phyloP scores from a whole-genome alignment of 1,140 invertebrate species.

The Aphidius gifuensis region DNA sequence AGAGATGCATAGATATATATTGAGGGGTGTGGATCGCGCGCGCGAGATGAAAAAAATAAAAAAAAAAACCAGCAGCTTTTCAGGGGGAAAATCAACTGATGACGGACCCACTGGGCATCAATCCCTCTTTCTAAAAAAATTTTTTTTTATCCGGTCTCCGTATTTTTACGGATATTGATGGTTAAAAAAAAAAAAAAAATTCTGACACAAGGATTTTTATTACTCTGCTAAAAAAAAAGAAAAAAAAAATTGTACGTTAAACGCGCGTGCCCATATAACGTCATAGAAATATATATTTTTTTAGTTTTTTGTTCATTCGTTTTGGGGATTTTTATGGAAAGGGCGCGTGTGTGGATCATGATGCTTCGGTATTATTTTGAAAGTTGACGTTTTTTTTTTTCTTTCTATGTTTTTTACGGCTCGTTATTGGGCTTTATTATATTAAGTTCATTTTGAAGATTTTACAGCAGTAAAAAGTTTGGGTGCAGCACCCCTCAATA shows the following conservation, averaged over 20 bases:
- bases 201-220: constrained; percentile 28
- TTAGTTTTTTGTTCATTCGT: constrained; percentile 17
- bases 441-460: too few relatives aligned
- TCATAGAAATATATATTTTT: constrained; percentile 18
- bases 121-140: constrained; percentile 7
- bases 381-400: too few relatives aligned
- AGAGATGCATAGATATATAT: too few relatives aligned
- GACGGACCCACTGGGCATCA: constrained; percentile 29
- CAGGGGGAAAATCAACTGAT: constrained; percentile 30
- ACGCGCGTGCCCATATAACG: constrained; percentile 17
- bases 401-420: too few relatives aligned
- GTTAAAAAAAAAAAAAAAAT: constrained; percentile 24
- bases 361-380: too few relatives aligned
- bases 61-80: constrained; percentile 27
- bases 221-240: constrained; percentile 22
- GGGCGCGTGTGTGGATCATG: not conserved
- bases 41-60: constrained; percentile 11
- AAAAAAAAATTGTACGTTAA: constrained; percentile 37
- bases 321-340: not conserved
- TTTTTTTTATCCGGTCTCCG: constrained; percentile 16
- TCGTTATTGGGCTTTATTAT: too few relatives aligned
- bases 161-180: constrained; percentile 34
- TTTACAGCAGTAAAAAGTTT: too few relatives aligned
- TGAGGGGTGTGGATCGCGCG: constrained; percentile 28
- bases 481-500: too few relatives aligned